Base-by-base conservation (phyloP, 2,797 vertebrate genomes). In the Nannoperca obscura region DNA sequence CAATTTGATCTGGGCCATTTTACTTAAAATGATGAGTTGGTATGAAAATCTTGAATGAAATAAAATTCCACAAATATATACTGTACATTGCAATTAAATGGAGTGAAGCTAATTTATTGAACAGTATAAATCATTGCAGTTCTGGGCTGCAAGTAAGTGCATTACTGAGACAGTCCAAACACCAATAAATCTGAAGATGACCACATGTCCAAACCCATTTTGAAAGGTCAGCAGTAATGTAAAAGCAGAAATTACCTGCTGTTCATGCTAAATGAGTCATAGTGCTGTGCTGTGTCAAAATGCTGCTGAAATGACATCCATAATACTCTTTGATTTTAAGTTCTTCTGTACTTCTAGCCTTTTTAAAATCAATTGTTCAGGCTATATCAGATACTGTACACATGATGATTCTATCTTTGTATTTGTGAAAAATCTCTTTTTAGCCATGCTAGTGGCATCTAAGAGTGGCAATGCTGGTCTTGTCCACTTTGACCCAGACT, bases 171-270 rank as follows among this genome's bases (percentile, higher is more conserved):
- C 64, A 17, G 54, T 61, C 38, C 42, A 79, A 65, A 74, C 47
- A 54, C 44, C 57, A 65, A 71, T 81, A 86, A 82, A 90, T 90
- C 38, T 76, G 12, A 75, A 58, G 38, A 76, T 60, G 81, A 76
- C 53, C 47, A 58, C 20, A 58, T 22, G 15, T 46, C 55, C 32
- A 42, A 54, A 58, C 58, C 49, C 40, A 50, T 73, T 83, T 77
- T 60, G 5, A 85, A 81, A 78, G 67, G 68, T 87, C 86, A 85
- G 78, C 67, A 59, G 42, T 66, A 32, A 81, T 60, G 30, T 70
- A 46, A 79, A 61, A 62, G 59, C 71, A 67, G 50, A 85, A 71
- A 82, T 79, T 22, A 83, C 64, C 67, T 65, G 71, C 65, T 72
- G 70, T 42, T 71, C 50, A n/a, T 58, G 59, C 50, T 64, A 38